Percentiles rank a stretch among this genome's conserved stretches.
Evolutionary conservation across 2,888 invertebrate species (phyloP).

Genomic region (Phlogophora meticulosa): DNA sequence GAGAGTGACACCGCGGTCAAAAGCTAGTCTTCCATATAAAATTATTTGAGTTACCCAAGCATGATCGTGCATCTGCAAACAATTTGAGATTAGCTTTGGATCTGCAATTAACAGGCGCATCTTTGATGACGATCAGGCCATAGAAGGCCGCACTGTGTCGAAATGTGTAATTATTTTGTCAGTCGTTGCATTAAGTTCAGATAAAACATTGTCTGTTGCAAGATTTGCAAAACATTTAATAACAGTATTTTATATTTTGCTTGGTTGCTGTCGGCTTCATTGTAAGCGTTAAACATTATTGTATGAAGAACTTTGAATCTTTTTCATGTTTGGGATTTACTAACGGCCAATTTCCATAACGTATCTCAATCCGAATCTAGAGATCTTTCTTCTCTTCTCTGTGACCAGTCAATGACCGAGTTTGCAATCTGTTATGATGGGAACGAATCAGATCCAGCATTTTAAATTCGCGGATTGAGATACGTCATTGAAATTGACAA

Average conservation of each 20-base stretch:
- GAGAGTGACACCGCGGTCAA: no score
- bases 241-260: background rate
- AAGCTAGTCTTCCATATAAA: slow-evolving; percentile 16
- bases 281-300: background rate
- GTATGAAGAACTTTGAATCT: background rate
- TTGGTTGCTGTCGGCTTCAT: background rate
- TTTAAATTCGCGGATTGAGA: no score
- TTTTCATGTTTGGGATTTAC: background rate
- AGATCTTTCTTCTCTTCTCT: no score
- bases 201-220: slow-evolving; percentile 28
- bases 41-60: slow-evolving; percentile 23
- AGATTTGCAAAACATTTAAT: background rate
- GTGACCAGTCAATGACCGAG: no score
- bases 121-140: slow-evolving; percentile 44
- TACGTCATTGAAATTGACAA: no score
- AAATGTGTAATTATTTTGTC: slow-evolving; percentile 40
- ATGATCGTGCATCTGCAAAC: slow-evolving; percentile 22
- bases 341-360: no score
- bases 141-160: slow-evolving; percentile 41
- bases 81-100: slow-evolving; percentile 26
- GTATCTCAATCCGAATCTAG: no score
- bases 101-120: slow-evolving; percentile 49
- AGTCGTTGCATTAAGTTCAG: slow-evolving; percentile 12
- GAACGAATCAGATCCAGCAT: no score
- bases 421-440: no score